These are phyloP conservation scores for Naja naja DNA, from an alignment of 2,113 vertebrate species.

Conservation along the genomic window DNA sequence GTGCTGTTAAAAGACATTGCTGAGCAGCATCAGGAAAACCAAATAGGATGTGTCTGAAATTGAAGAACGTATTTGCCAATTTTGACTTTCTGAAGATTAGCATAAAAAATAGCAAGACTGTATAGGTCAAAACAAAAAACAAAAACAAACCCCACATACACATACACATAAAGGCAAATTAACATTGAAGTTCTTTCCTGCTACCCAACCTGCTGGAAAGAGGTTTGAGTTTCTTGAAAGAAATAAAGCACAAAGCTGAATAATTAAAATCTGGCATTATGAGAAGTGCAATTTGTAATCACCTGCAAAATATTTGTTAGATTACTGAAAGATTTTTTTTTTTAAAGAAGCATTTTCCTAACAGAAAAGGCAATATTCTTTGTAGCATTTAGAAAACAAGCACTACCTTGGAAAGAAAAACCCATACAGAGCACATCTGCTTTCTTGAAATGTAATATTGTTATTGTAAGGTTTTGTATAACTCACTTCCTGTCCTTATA, in stretches of 20 bases:
- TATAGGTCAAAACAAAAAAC: background rate
- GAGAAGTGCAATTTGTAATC: constrained; percentile 23
- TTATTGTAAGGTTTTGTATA: constrained; percentile 57
- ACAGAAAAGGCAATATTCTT: constrained; percentile 31
- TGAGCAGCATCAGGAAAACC: constrained; percentile 33
- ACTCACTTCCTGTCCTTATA: constrained; percentile 76
- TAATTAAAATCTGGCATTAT: constrained; percentile 47
- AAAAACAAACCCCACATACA: background rate
- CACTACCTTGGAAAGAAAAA: constrained; percentile 20
- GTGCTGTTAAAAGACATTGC: constrained; percentile 4
- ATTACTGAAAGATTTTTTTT: constrained; percentile 16
- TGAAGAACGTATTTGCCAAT: constrained; percentile 39
- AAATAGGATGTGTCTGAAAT: constrained; percentile 30
- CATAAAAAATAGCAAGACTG: constrained; percentile 37
- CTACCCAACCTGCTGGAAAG: constrained; percentile 4
- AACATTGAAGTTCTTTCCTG: constrained; percentile 3
- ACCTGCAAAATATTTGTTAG: background rate
- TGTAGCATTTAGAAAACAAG: constrained; percentile 26
- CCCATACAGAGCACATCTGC: constrained; percentile 40
- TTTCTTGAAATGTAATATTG: constrained; percentile 61
- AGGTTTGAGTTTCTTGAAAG: constrained; percentile 42
- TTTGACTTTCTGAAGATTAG: constrained; percentile 19
- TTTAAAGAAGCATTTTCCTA: background rate
- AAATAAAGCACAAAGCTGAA: constrained; percentile 46
- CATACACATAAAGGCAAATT: background rate